Evolutionary conservation across 1,140 invertebrate genomes (phyloP), one percentile per base, ranked within the genome.

Genomic region (Cotesia typhae): DNA sequence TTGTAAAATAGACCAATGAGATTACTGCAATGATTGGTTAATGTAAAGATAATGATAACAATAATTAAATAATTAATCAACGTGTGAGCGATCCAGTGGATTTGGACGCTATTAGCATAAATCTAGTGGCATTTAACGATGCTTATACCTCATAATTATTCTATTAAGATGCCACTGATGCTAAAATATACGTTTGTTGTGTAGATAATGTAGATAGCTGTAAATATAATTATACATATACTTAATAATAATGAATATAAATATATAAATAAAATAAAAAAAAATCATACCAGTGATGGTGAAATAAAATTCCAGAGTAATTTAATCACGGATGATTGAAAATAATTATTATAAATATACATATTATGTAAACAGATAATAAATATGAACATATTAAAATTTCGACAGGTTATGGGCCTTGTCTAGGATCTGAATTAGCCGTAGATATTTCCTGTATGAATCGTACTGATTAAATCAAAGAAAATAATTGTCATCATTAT

Each of bases 141-240:
- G 64, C 28, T 57, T 70, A 59, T 66, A 65, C 51, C 47, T 70
- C 63, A 64, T 59, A 14, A 36, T 51, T 12, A 14, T 41, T 57
- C 17, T 9, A 64, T 57, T 37, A 66, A 41, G 47, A 74, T 67
- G 17, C 53, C 60, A 73, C 67, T 12, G 67, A 69, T 65, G 47
- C 14, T 57, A 69, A 65, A 70, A 59, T 64, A 76, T 76, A 77
- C 78, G 80, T 87, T 87, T 85, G 82, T 86, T 87, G 85, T 87
- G 85, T 87, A 87, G 85, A 86, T 87, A 87, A 80, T 87, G 85
- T 87, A 87, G 85, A 87, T 87, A 86, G 82, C 85, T 74, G 20
- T 28, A 80, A 80, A 80, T 67, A 75, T 78, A 80, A 76, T 75
- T 12, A 77, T 79, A 81, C 74, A 79, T 82, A 77, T 28, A 81